These are phyloP conservation scores for Anhinga rufa DNA, from an alignment of 2,113 vertebrate species.

Conservation along the genomic window DNA sequence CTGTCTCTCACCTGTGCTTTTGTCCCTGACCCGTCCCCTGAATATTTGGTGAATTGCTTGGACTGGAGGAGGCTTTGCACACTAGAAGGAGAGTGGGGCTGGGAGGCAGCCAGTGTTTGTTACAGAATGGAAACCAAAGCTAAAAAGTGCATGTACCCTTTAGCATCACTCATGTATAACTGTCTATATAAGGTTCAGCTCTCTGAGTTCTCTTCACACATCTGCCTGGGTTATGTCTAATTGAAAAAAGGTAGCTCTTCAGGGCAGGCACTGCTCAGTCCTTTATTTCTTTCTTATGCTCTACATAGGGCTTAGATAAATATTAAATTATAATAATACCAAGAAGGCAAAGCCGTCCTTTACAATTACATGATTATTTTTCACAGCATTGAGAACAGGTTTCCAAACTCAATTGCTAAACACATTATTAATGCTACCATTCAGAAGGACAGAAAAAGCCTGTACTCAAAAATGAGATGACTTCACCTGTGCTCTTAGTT, in stretches of 20 bases:
- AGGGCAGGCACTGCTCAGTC: background rate
- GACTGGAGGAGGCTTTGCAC: background rate
- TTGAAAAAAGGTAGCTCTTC: background rate
- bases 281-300: background rate
- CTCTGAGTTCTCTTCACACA: background rate
- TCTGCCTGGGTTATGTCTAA: background rate
- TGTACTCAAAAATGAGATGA: background rate
- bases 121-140: background rate
- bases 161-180: background rate
- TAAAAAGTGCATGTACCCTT: background rate
- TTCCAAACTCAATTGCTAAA: constrained; percentile 8
- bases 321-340: background rate
- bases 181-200: background rate
- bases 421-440: background rate
- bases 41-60: accelerated
- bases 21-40: background rate
- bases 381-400: background rate
- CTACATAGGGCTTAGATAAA: background rate
- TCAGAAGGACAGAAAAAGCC: background rate
- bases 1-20: background rate
- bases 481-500: background rate
- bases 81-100: background rate
- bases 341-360: background rate
- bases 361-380: background rate
- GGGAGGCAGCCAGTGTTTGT: background rate